Evolutionary conservation across 1,140 invertebrate genomes (phyloP).

Genomic region (Trichomalopsis sarcophagae): DNA sequence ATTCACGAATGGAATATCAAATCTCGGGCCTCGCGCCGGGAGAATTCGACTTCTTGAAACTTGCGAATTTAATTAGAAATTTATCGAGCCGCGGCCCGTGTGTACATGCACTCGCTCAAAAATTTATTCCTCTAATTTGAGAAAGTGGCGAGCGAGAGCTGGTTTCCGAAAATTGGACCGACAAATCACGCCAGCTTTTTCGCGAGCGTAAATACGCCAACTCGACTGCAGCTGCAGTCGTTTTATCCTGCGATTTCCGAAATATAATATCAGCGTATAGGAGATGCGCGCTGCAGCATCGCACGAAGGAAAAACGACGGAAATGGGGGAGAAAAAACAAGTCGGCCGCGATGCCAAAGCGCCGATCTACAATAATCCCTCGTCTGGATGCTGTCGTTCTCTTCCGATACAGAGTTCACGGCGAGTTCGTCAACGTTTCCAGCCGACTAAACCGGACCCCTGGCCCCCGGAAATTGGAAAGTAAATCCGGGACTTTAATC

Average conservation of each 20-base stretch:
- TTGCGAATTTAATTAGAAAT: slow-evolving; percentile 2
- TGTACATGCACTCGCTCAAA: not conserved
- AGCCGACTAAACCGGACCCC: not conserved
- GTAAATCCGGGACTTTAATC: not conserved
- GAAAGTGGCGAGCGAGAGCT: too few relatives aligned
- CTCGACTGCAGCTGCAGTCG: too few relatives aligned
- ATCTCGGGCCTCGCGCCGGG: slow-evolving; percentile 2
- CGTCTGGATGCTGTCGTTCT: not conserved
- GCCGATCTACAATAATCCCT: not conserved
- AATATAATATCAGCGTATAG: too few relatives aligned
- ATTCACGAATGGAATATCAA: not conserved
- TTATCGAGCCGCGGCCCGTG: not conserved
- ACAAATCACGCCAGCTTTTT: not conserved
- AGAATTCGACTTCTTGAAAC: not conserved
- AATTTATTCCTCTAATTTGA: not conserved
- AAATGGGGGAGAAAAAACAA: too few relatives aligned
- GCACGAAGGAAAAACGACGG: too few relatives aligned
- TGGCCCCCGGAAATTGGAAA: not conserved
- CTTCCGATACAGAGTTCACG: not conserved
- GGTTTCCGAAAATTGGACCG: not conserved
- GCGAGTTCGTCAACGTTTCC: not conserved
- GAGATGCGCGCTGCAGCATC: too few relatives aligned
- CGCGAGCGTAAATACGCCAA: not conserved
- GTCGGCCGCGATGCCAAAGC: too few relatives aligned
- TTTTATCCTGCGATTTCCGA: too few relatives aligned